These are phyloP conservation scores for Agonopterix heracliana DNA, from an alignment of 2,888 invertebrate species.

Conservation along the genomic window DNA sequence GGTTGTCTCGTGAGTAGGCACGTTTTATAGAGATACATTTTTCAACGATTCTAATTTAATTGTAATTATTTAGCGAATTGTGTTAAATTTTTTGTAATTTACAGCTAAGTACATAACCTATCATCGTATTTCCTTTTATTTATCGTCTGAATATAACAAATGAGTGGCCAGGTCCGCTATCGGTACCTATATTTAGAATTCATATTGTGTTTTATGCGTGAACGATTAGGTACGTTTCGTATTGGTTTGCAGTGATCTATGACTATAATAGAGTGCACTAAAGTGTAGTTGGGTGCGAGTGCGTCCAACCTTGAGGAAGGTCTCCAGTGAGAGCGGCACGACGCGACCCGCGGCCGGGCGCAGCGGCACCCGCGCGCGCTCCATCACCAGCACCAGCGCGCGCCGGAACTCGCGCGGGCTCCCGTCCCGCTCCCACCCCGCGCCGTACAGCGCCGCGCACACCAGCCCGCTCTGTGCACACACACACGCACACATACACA, in stretches of 20 bases:
- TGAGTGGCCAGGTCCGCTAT: no score
- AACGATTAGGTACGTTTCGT: not conserved
- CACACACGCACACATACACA: not conserved
- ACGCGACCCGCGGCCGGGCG: conserved; percentile 63
- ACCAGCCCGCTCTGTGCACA: conserved; percentile 53
- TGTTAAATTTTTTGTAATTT: no score
- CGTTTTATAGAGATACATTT: no score
- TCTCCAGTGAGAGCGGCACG: conserved; percentile 68
- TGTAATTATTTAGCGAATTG: no score
- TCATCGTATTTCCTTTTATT: no score
- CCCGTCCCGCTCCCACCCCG: conserved; percentile 43
- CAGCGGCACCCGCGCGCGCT: conserved; percentile 60
- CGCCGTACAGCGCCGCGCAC: conserved; percentile 52
- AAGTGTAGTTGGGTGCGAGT: not conserved
- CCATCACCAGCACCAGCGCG: conserved; percentile 59
- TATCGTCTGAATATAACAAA: no score
- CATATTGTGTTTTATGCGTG: not conserved
- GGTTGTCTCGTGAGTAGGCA: no score
- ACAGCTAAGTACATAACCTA: no score
- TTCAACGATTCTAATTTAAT: no score
- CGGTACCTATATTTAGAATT: not conserved
- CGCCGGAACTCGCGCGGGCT: conserved; percentile 21
- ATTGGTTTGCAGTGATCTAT: not conserved
- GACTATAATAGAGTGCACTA: not conserved
- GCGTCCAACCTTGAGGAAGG: conserved; percentile 59